Evolutionary conservation across 2,113 vertebrate genomes (phyloP), one percentile per base, ranked within the genome.

Genomic region (Oryzias melastigma): DNA sequence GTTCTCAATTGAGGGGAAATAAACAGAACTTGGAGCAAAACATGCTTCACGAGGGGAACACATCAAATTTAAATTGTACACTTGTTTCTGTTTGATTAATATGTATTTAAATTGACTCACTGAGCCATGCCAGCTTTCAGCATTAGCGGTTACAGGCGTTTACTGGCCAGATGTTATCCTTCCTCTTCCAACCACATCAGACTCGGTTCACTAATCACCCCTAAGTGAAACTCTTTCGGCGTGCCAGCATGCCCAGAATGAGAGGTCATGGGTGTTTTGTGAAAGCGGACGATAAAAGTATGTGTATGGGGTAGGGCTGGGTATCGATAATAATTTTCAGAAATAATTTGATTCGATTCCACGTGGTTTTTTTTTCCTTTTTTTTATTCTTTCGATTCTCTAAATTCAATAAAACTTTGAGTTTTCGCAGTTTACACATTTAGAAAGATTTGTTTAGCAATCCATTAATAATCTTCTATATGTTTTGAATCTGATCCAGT

Each of bases 81-180:
- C 57, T 63, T 62, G 40, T 48, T 70, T 14, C 43, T 41, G 25
- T 54, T n/a, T 49, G 61, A 61, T 69, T 41, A 58, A 61, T 68
- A 47, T 55, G 41, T 25, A 20, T 62, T 70, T 72, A n/a, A 79
- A 63, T 53, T 57, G 42, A 59, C 62, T 52, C 65, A 25, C 18
- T 72, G 18, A 65, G 52, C 47, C 47, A 41, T 55, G 52, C 50
- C 53, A 62, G 68, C 56, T 51, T 22, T 77, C 52, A 35, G 43
- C 53, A 58, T 68, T 43, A 77, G 24, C 54, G 20, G 60, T 68
- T 52, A 25, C 54, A 46, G 14, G 73, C 68, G 55, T 69, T 78
- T 53, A 71, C 49, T 19, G 35, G 3, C 62, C 73, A 85, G 75
- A 69, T 87, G 80, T 71, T 56, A 68, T 53, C 43, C 14, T 70